These are phyloP conservation scores for Hycleus cichorii DNA, from an alignment of 1,140 invertebrate species.

Conservation along the genomic window DNA sequence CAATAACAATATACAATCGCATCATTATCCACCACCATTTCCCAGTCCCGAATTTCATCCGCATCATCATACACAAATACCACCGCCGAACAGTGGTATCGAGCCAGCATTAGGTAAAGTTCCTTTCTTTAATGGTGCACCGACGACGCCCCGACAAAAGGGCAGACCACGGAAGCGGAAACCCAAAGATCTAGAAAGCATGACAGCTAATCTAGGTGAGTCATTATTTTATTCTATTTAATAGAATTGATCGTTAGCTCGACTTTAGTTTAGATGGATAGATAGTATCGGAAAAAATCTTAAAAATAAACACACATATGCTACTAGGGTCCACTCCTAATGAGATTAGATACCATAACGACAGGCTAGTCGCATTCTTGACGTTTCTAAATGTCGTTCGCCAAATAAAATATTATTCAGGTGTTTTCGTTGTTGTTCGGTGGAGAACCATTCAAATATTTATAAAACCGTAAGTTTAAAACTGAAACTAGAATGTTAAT, in stretches of 20 bases:
- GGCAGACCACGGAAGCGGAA: slow-evolving; percentile 86
- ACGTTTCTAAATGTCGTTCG: slow-evolving; percentile 9
- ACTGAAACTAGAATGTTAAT: too few relatives aligned
- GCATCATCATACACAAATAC: slow-evolving; percentile 38
- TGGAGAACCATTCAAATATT: too few relatives aligned
- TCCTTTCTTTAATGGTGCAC: slow-evolving; percentile 65
- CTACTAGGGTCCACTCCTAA: background rate
- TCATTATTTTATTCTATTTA: too few relatives aligned
- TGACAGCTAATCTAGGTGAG: slow-evolving; percentile 77
- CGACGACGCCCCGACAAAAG: slow-evolving; percentile 70
- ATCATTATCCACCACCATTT: slow-evolving; percentile 49
- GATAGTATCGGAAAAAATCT: background rate
- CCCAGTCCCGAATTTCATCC: slow-evolving; percentile 50
- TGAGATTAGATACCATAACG: slow-evolving; percentile 8
- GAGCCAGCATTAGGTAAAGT: slow-evolving; percentile 41
- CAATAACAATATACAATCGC: slow-evolving; percentile 30
- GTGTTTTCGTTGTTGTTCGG: too few relatives aligned
- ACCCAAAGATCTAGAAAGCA: slow-evolving; percentile 76
- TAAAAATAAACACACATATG: background rate
- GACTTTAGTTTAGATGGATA: too few relatives aligned
- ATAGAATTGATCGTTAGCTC: too few relatives aligned
- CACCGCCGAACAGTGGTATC: slow-evolving; percentile 36
- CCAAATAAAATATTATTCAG: slow-evolving; percentile 10
- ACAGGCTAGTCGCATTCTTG: slow-evolving; percentile 4
- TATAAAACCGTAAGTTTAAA: too few relatives aligned